phyloP scores from a whole-genome alignment of 2,888 invertebrate genomes.

The Lepeophtheirus nordmannii region DNA sequence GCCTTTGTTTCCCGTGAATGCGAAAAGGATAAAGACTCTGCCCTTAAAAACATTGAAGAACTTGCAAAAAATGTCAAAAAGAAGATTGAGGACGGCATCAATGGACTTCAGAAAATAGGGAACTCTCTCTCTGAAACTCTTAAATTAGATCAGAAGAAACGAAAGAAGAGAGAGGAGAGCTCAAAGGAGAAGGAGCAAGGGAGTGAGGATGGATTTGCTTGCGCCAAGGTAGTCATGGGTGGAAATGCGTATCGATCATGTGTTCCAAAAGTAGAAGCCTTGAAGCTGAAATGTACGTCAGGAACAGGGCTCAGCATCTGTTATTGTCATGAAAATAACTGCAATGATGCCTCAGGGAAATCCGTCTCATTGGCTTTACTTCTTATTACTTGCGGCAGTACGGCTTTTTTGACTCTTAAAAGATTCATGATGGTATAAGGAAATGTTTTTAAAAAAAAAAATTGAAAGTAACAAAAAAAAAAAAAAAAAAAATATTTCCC shows the following conservation, averaged over 20 bases:
- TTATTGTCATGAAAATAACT: conserved; percentile 20
- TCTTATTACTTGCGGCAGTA: neutral
- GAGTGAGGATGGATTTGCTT: neutral
- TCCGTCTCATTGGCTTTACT: neutral
- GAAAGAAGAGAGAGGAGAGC: neutral
- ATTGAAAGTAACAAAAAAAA: no score
- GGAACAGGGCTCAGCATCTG: conserved; percentile 7
- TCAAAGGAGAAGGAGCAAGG: neutral
- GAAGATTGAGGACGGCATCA: neutral
- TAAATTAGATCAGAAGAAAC: neutral
- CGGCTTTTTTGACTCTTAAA: neutral
- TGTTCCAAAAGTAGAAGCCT: neutral
- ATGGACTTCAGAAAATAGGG: neutral
- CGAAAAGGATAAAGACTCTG: neutral
- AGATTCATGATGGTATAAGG: neutral
- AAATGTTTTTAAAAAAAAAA: no score
- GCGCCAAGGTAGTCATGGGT: conserved; percentile 19
- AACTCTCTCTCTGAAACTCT: neutral
- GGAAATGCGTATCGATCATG: conserved; percentile 11
- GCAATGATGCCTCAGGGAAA: conserved; percentile 7
- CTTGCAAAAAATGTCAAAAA: neutral
- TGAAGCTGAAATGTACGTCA: conserved; percentile 11
- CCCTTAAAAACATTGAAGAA: neutral
- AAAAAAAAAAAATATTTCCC: no score
- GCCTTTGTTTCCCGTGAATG: neutral